phyloP scores from a whole-genome alignment of 2,113 vertebrate genomes.

The Oceanodroma tethys region DNA sequence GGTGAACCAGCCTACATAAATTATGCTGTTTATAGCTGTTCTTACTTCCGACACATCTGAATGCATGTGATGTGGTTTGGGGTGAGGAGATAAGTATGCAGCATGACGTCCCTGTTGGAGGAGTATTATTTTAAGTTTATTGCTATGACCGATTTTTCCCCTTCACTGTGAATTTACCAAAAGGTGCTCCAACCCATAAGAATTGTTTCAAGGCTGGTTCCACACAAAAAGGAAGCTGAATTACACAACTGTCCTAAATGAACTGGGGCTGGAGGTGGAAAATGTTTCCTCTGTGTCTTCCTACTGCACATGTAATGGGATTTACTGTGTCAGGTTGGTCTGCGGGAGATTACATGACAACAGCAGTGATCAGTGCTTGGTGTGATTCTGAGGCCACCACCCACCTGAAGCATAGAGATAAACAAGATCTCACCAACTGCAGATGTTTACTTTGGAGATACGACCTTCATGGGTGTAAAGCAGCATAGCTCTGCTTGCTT shows the following conservation, averaged over 20 bases:
- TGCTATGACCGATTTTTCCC: background rate
- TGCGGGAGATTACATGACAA: background rate
- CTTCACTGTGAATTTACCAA: background rate
- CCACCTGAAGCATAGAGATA: background rate
- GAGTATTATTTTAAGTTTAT: slow-evolving; percentile 21
- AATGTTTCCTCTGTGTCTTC: background rate
- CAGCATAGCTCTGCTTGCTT: background rate
- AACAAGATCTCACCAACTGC: background rate
- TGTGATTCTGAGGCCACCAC: background rate
- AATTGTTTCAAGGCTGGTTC: background rate
- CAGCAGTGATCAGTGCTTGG: background rate
- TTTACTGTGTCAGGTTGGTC: background rate
- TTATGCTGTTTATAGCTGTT: background rate
- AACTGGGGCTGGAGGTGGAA: background rate
- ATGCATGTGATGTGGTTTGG: slow-evolving; percentile 50
- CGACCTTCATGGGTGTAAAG: background rate
- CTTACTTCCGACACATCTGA: background rate
- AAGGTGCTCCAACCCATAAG: background rate
- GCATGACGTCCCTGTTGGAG: background rate
- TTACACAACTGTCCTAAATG: background rate
- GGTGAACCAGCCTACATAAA: background rate
- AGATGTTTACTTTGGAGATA: background rate
- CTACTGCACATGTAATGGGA: background rate
- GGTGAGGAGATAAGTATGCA: background rate
- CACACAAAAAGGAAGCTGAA: background rate